Evolutionary conservation across 2,888 invertebrate species (phyloP).

Genomic region (Conus canariensis): DNA sequence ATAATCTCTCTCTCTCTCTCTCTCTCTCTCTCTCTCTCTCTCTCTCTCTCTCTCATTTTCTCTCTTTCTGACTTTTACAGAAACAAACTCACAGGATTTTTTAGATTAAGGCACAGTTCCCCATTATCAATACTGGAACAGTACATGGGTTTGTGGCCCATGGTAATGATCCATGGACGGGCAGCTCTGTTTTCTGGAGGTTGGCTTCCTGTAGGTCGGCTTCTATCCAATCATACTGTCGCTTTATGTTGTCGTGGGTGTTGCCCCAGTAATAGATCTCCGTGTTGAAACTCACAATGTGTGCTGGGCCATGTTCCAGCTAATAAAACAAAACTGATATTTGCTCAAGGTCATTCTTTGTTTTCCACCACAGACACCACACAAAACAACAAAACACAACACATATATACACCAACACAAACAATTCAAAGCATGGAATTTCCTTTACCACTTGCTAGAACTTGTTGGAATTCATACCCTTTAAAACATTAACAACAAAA

Average conservation of each 20-base stretch:
- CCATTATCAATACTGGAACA: constrained; percentile 86
- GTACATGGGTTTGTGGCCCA: constrained; percentile 78
- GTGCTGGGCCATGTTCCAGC: constrained; percentile 78
- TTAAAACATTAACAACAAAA: too few species aligned
- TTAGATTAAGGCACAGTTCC: constrained; percentile 86
- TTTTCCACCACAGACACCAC: too few species aligned
- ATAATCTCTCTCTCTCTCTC: not conserved
- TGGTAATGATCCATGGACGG: constrained; percentile 77
- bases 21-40: not conserved
- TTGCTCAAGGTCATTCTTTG: not conserved
- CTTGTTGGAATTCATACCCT: too few species aligned
- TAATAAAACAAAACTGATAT: constrained; percentile 49
- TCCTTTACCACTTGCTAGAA: too few species aligned
- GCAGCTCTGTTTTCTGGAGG: constrained; percentile 74
- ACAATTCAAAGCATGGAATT: too few species aligned
- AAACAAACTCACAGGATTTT: constrained; percentile 60
- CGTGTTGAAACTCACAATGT: constrained; percentile 92
- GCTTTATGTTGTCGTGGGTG: constrained; percentile 86
- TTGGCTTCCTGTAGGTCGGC: constrained; percentile 84
- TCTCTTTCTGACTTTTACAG: not conserved
- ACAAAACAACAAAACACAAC: not conserved
- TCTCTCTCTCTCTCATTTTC: not conserved
- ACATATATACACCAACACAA: not conserved
- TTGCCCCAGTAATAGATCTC: constrained; percentile 95
- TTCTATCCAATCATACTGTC: constrained; percentile 87